These are phyloP conservation scores for Ctenodactylus gundi DNA, from an alignment of 2,113 vertebrate species.

Conservation along the genomic window DNA sequence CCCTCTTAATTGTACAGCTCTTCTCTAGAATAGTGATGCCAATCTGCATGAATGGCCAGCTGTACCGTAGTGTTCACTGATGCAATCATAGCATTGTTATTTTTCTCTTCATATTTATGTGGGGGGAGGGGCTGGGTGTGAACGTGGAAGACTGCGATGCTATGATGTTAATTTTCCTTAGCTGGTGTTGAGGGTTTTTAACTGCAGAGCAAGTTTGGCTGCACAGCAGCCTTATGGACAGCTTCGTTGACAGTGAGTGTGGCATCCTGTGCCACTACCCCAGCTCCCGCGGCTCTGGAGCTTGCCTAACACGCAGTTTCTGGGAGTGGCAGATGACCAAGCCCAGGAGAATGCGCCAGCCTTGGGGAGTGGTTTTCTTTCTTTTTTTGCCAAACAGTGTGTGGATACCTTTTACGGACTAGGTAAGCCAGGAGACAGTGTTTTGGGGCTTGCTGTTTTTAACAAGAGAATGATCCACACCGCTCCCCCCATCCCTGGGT, in stretches of 20 bases:
- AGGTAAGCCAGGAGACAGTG: conserved; percentile 22
- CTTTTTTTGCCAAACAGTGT: conserved; percentile 75
- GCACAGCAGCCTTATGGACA: background rate
- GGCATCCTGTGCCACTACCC: conserved; percentile 56
- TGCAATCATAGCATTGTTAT: conserved; percentile 73
- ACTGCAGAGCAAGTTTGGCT: conserved; percentile 36
- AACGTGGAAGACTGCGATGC: background rate
- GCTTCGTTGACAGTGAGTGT: conserved; percentile 43
- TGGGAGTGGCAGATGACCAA: background rate
- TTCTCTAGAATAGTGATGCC: conserved; percentile 69
- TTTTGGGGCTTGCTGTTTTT: conserved; percentile 32
- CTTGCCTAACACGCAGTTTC: background rate
- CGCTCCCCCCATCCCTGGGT: conserved; percentile 45
- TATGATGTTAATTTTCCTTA: conserved; percentile 60
- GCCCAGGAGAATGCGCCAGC: conserved; percentile 22
- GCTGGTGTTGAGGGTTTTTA: conserved; percentile 69
- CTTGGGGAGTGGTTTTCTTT: conserved; percentile 69
- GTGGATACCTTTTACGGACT: conserved; percentile 36
- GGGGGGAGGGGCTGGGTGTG: background rate
- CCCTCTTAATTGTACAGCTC: conserved; percentile 54
- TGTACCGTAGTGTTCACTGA: conserved; percentile 45
- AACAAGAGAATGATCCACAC: conserved; percentile 44
- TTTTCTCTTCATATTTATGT: conserved; percentile 69
- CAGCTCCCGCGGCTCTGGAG: background rate
- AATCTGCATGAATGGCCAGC: conserved; percentile 62